phyloP scores from a whole-genome alignment of 2,113 vertebrate species.

The Ptilorrhoa leucosticta region DNA sequence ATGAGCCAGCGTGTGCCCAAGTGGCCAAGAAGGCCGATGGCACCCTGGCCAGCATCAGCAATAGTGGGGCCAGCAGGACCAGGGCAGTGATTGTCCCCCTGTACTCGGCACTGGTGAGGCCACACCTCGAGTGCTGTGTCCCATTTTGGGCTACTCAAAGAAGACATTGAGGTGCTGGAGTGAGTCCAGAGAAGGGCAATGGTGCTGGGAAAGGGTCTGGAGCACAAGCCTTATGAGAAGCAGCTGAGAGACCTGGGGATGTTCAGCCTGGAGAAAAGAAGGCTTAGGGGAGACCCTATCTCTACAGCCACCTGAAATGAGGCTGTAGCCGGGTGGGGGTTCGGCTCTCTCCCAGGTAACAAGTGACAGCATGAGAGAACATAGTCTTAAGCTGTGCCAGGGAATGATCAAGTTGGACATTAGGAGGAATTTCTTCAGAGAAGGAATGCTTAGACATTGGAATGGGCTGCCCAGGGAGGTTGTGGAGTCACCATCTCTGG shows the following conservation, averaged over 20 bases:
- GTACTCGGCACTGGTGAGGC: too few relatives aligned
- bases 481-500: background rate
- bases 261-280: background rate
- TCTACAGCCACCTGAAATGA: background rate
- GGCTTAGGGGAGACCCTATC: background rate
- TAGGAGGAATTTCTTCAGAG: background rate
- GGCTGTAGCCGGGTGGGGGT: too few relatives aligned
- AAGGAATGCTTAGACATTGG: background rate
- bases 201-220: background rate
- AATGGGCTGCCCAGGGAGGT: background rate
- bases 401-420: background rate
- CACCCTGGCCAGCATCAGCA: background rate
- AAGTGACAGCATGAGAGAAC: background rate
- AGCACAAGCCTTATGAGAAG: background rate
- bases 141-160: background rate
- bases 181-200: background rate
- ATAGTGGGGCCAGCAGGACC: background rate
- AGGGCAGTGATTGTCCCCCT: background rate
- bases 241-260: background rate
- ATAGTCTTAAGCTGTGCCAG: background rate
- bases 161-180: too few relatives aligned
- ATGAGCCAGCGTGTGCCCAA: background rate
- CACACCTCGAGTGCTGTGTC: accelerated
- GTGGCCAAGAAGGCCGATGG: too few relatives aligned
- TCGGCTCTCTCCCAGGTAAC: background rate